Base-by-base conservation (phyloP, 2,113 vertebrate genomes). In the Pholis gunnellus region DNA sequence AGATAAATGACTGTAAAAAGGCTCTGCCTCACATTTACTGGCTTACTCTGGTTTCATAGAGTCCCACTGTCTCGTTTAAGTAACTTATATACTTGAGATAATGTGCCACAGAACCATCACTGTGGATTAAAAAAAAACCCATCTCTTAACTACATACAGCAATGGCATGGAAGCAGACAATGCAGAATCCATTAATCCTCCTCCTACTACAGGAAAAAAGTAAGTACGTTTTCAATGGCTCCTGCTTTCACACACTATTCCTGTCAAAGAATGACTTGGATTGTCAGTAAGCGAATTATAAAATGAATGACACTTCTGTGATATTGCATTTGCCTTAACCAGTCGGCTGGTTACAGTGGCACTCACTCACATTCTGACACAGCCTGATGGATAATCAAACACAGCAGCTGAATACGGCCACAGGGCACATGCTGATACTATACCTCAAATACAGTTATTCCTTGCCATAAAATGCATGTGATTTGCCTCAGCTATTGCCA, bases 1-100 rank as follows among this genome's bases (percentile, higher is more conserved):
- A 95, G 92, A 93, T 92, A 95, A 94, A 95, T 94, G 91, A 95
- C 92, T 92, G 88, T 68, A 93, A 92, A 94, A 93, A 88, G 78
- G 87, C 90, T 89, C 89, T 79, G 88, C 79, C 89, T 88, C 89
- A 85, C 88, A 91, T 86, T 88, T 87, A 79, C 82, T 46, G 93
- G 64, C 89, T 82, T 82, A 89, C 90, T 94, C 88, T 91, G 82
- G 90, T 93, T 93, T 92, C 92, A 93, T 56, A 54, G 59, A 91
- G 86, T 85, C 84, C 82, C 71, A 72, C 61, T 85, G 81, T 83
- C 85, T 94, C 88, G 84, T 86, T 87, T 87, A 84, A 86, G 94
- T 87, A 85, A 88, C 91, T 93, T 72, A 80, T 85, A 88, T 79
- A 88, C 89, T 83, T 78, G 70, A 90, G 88, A 91, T 93, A 87